phyloP scores from a whole-genome alignment of 2,888 invertebrate species.

The Pinctada fucata region DNA sequence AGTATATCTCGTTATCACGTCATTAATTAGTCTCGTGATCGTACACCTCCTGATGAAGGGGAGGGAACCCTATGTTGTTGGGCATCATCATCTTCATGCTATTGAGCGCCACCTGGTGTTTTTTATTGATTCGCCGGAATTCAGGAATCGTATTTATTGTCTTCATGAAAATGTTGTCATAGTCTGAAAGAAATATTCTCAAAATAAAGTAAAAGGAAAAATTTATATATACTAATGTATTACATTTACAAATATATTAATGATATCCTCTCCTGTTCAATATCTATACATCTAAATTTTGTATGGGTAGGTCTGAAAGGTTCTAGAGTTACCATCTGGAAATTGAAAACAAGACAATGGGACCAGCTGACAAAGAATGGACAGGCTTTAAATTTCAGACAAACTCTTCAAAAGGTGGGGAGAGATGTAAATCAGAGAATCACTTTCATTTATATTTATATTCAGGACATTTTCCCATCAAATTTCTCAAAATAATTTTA shows the following conservation, averaged over 20 bases:
- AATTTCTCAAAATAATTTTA: too few species aligned
- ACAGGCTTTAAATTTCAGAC: too few species aligned
- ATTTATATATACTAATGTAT: not conserved
- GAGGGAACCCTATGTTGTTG: constrained; percentile 62
- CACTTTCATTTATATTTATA: not conserved
- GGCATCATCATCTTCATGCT: constrained; percentile 72
- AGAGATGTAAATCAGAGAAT: not conserved
- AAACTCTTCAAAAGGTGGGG: too few species aligned
- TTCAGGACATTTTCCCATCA: too few species aligned
- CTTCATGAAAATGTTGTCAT: constrained; percentile 61
- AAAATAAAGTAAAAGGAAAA: not conserved
- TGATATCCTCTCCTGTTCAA: too few species aligned
- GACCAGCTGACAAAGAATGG: too few species aligned
- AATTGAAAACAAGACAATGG: too few species aligned
- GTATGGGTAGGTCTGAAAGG: too few species aligned
- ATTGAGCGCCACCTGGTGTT: constrained; percentile 70
- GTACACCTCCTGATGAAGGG: constrained; percentile 72
- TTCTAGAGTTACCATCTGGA: too few species aligned
- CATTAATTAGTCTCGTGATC: constrained; percentile 32
- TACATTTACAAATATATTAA: too few species aligned
- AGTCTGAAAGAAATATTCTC: constrained; percentile 47
- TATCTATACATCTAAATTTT: too few species aligned
- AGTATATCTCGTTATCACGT: too few species aligned
- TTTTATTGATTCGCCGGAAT: constrained; percentile 68
- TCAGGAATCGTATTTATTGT: constrained; percentile 62